Evolutionary conservation across 2,888 invertebrate species (phyloP).

Genomic region (Ichneumon xanthorius): DNA sequence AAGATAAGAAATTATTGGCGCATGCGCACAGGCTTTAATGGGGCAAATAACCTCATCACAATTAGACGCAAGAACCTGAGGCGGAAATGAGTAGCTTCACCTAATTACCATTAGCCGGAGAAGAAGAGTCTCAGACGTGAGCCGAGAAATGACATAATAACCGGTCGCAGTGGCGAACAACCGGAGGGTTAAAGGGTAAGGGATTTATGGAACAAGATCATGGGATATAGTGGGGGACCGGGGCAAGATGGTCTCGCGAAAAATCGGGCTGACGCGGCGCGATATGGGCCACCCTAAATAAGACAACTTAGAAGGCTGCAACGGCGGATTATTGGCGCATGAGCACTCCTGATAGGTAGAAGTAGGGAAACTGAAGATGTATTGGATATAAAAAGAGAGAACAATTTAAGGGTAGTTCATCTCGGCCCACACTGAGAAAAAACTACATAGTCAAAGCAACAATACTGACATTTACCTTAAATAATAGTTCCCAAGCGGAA

Average conservation of each 20-base stretch:
- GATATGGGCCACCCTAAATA: too few relatives aligned
- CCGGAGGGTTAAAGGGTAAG: constrained; percentile 23
- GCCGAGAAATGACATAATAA: constrained; percentile 74
- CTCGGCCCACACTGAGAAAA: too few relatives aligned
- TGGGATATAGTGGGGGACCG: not conserved
- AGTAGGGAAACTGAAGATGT: too few relatives aligned
- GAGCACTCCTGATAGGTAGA: too few relatives aligned
- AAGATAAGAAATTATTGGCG: not conserved
- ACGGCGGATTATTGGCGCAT: too few relatives aligned
- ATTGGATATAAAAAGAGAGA: not conserved
- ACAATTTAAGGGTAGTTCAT: too few relatives aligned
- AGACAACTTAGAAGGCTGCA: too few relatives aligned
- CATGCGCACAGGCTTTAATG: constrained; percentile 3
- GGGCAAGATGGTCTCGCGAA: too few relatives aligned
- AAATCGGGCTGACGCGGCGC: too few relatives aligned
- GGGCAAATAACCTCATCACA: constrained; percentile 81
- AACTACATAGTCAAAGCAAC: too few relatives aligned
- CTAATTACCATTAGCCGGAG: constrained; percentile 76
- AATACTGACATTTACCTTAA: too few relatives aligned
- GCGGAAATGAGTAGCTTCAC: constrained; percentile 66
- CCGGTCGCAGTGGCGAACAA: constrained; percentile 36
- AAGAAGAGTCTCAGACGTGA: constrained; percentile 75
- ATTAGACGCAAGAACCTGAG: constrained; percentile 71
- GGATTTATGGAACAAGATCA: constrained; percentile 36
- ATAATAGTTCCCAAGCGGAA: too few relatives aligned